Evolutionary conservation across 1,140 invertebrate genomes (phyloP).

Genomic region (Tetramorium parvispinum): DNA sequence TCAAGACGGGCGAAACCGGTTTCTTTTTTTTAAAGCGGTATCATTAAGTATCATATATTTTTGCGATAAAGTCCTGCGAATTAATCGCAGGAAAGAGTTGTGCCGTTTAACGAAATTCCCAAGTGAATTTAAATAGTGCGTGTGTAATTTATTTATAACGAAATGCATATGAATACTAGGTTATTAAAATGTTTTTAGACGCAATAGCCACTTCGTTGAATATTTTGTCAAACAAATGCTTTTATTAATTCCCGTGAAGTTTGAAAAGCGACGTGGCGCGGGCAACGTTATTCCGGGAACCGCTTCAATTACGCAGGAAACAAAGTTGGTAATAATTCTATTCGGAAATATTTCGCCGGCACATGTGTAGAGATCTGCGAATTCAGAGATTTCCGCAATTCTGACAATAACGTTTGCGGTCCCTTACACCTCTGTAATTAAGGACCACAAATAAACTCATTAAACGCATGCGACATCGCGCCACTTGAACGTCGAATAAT

Average conservation of each 20-base stretch:
- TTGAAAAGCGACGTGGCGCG: slow-evolving; percentile 19
- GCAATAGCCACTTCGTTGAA: neutral
- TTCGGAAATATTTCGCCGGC: slow-evolving; percentile 30
- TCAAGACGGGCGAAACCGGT: neutral
- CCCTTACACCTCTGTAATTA: slow-evolving; percentile 30
- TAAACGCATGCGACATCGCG: neutral
- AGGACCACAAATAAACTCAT: slow-evolving; percentile 29
- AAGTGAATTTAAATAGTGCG: neutral
- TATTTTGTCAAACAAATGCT: slow-evolving; percentile 37
- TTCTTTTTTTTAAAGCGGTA: neutral
- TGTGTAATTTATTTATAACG: neutral
- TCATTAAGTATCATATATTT: neutral
- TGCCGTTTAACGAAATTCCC: neutral
- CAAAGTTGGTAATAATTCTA: slow-evolving; percentile 54
- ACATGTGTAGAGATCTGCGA: neutral
- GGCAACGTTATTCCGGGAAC: slow-evolving; percentile 15
- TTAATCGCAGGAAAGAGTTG: neutral
- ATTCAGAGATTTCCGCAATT: slow-evolving; percentile 24
- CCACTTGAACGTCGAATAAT: slow-evolving; percentile 28
- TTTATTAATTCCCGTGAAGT: slow-evolving; percentile 39
- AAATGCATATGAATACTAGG: neutral
- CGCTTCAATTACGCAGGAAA: slow-evolving; percentile 34
- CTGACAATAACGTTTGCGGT: neutral
- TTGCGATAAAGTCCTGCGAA: neutral
- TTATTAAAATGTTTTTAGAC: slow-evolving; percentile 28